Conservation (phyloP, 2,797 vertebrate genomes). For the Xyrichtys novacula region DNA sequence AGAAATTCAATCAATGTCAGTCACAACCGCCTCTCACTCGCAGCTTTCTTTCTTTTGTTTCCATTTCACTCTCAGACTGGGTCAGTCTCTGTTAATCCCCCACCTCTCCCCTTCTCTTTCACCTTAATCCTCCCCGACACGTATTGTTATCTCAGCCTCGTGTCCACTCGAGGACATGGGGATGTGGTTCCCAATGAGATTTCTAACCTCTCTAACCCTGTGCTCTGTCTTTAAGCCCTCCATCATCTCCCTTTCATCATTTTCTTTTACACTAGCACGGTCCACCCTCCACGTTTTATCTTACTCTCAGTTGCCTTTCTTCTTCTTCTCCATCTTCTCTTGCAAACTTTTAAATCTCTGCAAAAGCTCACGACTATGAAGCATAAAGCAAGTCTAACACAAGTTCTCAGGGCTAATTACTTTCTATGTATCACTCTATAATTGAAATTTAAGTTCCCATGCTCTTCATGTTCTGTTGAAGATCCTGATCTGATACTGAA, state of each 20-base stretch:
- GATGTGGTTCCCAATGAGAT: slow-evolving; percentile 64
- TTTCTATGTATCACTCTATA: slow-evolving; percentile 31
- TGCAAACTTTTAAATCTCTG: slow-evolving; percentile 47
- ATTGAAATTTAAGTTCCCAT: slow-evolving; percentile 54
- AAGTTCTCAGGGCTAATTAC: slow-evolving; percentile 37
- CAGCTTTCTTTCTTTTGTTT: slow-evolving; percentile 27
- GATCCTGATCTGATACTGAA: slow-evolving; percentile 47
- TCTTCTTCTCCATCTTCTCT: slow-evolving; percentile 19
- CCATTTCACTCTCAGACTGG: slow-evolving; percentile 30
- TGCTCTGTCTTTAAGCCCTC: slow-evolving; percentile 52
- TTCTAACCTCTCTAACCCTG: slow-evolving; percentile 57
- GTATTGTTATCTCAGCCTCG: slow-evolving; percentile 40
- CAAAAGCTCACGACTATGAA: slow-evolving; percentile 20
- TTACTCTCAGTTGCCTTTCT: slow-evolving; percentile 23
- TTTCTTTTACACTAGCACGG: slow-evolving; percentile 19
- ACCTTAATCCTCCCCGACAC: slow-evolving; percentile 53
- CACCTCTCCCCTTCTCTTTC: slow-evolving; percentile 36
- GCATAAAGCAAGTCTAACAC: slow-evolving; percentile 31
- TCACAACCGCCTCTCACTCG: slow-evolving; percentile 3
- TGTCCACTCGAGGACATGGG: slow-evolving; percentile 56
- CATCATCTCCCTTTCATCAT: slow-evolving; percentile 52
- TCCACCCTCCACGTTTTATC: slow-evolving; percentile 16
- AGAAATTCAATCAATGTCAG: slow-evolving; percentile 18
- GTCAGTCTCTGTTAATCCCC: slow-evolving; percentile 44
- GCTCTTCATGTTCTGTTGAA: slow-evolving; percentile 31